A percentile compares a stretch with the other conserved stretches of the same genome.
These are phyloP conservation scores for Sphaerophoria rueppellii DNA, from an alignment of 2,888 invertebrate genomes.

Conservation along the genomic window DNA sequence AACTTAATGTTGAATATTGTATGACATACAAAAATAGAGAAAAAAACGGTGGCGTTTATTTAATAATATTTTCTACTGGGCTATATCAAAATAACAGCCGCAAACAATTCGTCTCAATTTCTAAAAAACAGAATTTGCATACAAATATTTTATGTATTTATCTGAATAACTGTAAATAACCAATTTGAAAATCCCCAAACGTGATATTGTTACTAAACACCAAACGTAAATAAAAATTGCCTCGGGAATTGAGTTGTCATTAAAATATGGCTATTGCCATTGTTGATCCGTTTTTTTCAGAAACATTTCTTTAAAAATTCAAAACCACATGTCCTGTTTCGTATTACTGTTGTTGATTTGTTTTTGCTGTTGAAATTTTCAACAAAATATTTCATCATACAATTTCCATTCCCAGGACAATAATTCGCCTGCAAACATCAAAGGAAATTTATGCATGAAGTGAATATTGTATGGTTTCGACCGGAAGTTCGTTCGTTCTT, in stretches of 20 bases:
- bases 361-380: not conserved
- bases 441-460: constrained; percentile 35
- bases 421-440: constrained; percentile 11
- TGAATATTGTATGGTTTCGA: not conserved
- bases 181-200: constrained; percentile 7
- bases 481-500: constrained; percentile 7
- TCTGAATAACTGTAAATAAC: not conserved
- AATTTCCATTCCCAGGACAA: constrained; percentile 10
- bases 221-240: not conserved
- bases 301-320: not conserved
- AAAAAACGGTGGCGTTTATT: not conserved
- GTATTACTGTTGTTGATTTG: not conserved
- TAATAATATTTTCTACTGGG: not conserved
- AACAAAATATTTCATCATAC: not conserved
- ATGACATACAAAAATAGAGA: not conserved
- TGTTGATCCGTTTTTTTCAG: not conserved
- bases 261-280: not conserved
- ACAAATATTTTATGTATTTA: not conserved
- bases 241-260: constrained; percentile 19
- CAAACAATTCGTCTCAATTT: constrained; percentile 1
- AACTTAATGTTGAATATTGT: not conserved
- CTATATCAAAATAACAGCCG: constrained; percentile 18
- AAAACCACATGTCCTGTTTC: constrained; percentile 6
- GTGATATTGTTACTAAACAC: constrained; percentile 2
- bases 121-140: constrained; percentile 15